A percentile compares a stretch with the other conserved stretches of the same genome.
Conservation (phyloP, 2,888 invertebrate genomes). For the Melanchra persicariae region DNA sequence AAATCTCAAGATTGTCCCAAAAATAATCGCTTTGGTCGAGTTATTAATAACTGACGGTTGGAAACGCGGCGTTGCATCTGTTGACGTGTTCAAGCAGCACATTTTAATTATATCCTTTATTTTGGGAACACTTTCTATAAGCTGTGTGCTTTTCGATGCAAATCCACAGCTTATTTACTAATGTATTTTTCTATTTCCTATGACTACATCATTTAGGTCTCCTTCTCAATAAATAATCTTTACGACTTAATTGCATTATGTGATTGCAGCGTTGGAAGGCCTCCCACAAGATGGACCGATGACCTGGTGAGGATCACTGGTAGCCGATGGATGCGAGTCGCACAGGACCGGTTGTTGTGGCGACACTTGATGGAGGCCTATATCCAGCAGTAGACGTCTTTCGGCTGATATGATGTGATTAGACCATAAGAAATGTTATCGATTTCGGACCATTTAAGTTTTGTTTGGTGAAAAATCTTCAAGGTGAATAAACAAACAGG, state of each 20-base stretch:
- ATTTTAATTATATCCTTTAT: slow-evolving; percentile 20
- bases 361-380: too few species aligned
- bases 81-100: slow-evolving; percentile 32
- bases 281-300: too few species aligned
- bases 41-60: slow-evolving; percentile 39
- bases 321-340: too few species aligned
- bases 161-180: background rate
- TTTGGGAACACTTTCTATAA: slow-evolving; percentile 22
- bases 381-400: too few species aligned
- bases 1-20: slow-evolving; percentile 13
- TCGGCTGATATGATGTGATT: too few species aligned
- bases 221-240: too few species aligned
- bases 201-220: background rate
- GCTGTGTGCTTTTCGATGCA: background rate
- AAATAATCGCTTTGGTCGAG: slow-evolving; percentile 27
- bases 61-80: slow-evolving; percentile 11
- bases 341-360: too few species aligned
- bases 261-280: too few species aligned
- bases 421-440: background rate
- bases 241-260: too few species aligned
- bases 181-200: background rate
- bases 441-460: background rate
- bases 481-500: background rate
- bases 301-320: too few species aligned
- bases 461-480: background rate